Evolutionary conservation across 2,888 invertebrate genomes (phyloP).

Genomic region (Agrotis puta): DNA sequence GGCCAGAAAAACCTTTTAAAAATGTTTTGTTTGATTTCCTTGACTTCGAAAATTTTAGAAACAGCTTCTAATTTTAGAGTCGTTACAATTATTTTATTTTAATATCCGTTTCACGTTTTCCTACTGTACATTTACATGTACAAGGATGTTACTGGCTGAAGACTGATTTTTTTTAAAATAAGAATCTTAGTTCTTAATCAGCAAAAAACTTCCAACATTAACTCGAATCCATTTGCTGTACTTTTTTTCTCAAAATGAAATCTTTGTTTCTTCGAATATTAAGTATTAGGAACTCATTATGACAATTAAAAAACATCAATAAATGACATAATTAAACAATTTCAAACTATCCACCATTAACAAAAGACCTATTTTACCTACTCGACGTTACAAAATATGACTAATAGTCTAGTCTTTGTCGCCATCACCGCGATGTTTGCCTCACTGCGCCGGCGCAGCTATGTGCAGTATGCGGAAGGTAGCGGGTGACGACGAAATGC

Average conservation of each 20-base stretch:
- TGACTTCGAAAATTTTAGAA: too few species aligned
- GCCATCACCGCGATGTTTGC: conserved; percentile 66
- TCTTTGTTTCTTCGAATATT: not conserved
- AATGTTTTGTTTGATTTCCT: too few species aligned
- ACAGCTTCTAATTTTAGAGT: too few species aligned
- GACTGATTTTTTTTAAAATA: not conserved
- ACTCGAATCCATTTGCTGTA: too few species aligned
- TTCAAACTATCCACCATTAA: conserved; percentile 6
- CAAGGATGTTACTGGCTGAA: not conserved
- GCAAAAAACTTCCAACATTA: too few species aligned
- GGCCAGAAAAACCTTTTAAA: too few species aligned
- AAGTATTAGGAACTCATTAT: not conserved
- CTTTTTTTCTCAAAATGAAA: too few species aligned
- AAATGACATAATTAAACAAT: not conserved
- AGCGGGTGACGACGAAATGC: conserved; percentile 55
- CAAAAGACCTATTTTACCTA: conserved; percentile 17
- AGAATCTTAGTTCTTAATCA: too few species aligned
- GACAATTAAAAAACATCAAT: not conserved
- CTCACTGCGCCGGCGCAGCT: conserved; percentile 72
- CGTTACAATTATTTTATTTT: not conserved
- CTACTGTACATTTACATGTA: too few species aligned
- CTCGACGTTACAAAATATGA: conserved; percentile 43
- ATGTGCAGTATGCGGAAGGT: conserved; percentile 83
- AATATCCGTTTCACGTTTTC: not conserved
- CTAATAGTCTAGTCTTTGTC: conserved; percentile 58